A percentile compares a stretch with the other conserved stretches of the same genome.
phyloP scores from a whole-genome alignment of 2,113 vertebrate genomes.

The Edolisoma coerulescens region DNA sequence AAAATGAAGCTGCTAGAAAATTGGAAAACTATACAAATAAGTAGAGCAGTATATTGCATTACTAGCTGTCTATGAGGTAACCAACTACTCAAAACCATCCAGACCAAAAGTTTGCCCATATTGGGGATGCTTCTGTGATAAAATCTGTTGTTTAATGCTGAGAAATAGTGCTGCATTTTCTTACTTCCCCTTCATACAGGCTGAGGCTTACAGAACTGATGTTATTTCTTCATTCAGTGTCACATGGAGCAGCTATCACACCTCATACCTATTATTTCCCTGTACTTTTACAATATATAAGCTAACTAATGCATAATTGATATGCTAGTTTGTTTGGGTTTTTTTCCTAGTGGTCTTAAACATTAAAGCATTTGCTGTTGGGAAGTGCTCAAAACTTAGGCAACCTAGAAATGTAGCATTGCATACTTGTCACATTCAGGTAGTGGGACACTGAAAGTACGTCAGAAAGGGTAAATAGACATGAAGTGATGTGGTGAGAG shows the following conservation, averaged over 20 bases:
- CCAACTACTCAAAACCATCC: background rate
- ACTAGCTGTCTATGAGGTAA: background rate
- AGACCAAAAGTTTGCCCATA: background rate
- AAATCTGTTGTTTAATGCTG: background rate
- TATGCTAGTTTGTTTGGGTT: background rate
- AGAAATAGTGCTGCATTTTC: background rate
- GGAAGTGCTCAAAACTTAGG: background rate
- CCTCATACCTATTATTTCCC: background rate
- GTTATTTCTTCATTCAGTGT: background rate
- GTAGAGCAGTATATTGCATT: background rate
- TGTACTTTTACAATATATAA: background rate
- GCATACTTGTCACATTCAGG: background rate
- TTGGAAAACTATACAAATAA: background rate
- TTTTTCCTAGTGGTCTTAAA: background rate
- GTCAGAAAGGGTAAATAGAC: background rate
- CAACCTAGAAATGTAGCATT: background rate
- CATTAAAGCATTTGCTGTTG: background rate
- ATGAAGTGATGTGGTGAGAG: background rate
- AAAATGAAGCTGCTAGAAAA: background rate
- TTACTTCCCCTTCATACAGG: background rate
- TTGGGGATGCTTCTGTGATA: background rate
- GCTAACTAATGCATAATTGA: background rate
- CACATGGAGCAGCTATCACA: background rate
- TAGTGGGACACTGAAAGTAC: background rate
- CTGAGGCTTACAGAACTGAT: background rate